These are phyloP conservation scores for Drosophila mayri DNA, from an alignment of 1,140 invertebrate genomes.

Conservation along the genomic window DNA sequence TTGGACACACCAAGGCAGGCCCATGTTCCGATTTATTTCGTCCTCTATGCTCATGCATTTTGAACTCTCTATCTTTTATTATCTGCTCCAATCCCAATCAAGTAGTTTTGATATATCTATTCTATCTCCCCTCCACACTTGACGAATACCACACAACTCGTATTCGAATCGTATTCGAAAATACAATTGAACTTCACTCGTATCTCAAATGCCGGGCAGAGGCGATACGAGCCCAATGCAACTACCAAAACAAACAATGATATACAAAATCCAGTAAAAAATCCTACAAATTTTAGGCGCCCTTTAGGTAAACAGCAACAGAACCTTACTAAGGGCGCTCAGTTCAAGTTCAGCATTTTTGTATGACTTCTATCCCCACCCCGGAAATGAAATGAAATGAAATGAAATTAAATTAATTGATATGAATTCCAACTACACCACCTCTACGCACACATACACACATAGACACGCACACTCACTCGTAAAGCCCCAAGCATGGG, in stretches of 20 bases:
- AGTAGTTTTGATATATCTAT: constrained; percentile 54
- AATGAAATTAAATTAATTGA: not conserved
- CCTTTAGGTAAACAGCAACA: constrained; percentile 66
- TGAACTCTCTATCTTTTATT: constrained; percentile 38
- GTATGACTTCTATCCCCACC: constrained; percentile 19
- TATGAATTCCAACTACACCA: constrained; percentile 22
- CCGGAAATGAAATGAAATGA: constrained; percentile 15
- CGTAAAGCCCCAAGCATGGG: constrained; percentile 65
- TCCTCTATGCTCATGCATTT: constrained; percentile 44
- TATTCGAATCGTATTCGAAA: constrained; percentile 35
- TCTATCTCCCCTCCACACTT: constrained; percentile 56
- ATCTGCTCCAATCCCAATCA: constrained; percentile 30
- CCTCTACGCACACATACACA: constrained; percentile 42
- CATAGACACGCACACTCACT: constrained; percentile 34
- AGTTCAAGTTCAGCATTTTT: constrained; percentile 58
- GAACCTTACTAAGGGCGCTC: constrained; percentile 66
- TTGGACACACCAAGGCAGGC: constrained; percentile 98
- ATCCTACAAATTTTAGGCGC: constrained; percentile 48
- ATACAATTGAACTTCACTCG: constrained; percentile 29
- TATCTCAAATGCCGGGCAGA: constrained; percentile 44
- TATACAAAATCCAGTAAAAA: constrained; percentile 34
- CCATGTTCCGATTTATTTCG: constrained; percentile 47
- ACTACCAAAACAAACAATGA: constrained; percentile 22
- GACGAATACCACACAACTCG: constrained; percentile 51
- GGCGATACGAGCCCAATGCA: constrained; percentile 39